Evolutionary conservation across 2,888 invertebrate genomes (phyloP), one percentile per base, ranked within the genome.

Genomic region (Lissocephala sabroskyi): DNA sequence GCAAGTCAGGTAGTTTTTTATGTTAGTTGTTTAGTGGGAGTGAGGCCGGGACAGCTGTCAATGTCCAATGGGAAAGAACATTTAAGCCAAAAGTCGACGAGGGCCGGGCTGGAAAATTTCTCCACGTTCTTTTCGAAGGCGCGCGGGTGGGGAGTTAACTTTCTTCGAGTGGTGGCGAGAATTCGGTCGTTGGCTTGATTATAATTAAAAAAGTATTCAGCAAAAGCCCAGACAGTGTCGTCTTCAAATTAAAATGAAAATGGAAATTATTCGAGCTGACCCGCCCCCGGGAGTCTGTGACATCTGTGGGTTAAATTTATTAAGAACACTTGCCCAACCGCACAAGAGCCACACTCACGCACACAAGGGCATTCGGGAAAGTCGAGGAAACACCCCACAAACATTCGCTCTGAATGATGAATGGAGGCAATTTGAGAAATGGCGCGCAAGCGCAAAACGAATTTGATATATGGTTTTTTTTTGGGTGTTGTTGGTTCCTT

Each of bases 261-360:
- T 32, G 4, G 11, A 13, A 32, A 35, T 35, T 35, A 35, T 35
- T 16, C 16, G 16, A 3, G 16, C 35, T 35, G 14, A 10, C 35
- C 35, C 35, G 35, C 16, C 16, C 35, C 13, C 9, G 9, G 1
- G 13, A 33, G 11, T 4, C 32, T 51, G 41, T 60, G 65, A 61
- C 65, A 57, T 59, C 51, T 56, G 23, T 60, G 54, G 65, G 65
- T 66, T 50, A 64, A 62, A 68, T 68, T 62, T 56, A 68, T 65
- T 57, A 60, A 53, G 35, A 13, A 14, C 37, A 37, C n/a, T 37
- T 37, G 19, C 30, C 4, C 37, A 37, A 37, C n/a, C n/a, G n/a
- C n/a, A n/a, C 35, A 33, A 29, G 37, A 14, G 29, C 18, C 45
- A 36, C 33, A 41, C 39, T 33, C 29, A 41, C 40, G 19, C 13